These are phyloP conservation scores for Limnodromus scolopaceus DNA, from an alignment of 2,797 vertebrate genomes.

Conservation along the genomic window DNA sequence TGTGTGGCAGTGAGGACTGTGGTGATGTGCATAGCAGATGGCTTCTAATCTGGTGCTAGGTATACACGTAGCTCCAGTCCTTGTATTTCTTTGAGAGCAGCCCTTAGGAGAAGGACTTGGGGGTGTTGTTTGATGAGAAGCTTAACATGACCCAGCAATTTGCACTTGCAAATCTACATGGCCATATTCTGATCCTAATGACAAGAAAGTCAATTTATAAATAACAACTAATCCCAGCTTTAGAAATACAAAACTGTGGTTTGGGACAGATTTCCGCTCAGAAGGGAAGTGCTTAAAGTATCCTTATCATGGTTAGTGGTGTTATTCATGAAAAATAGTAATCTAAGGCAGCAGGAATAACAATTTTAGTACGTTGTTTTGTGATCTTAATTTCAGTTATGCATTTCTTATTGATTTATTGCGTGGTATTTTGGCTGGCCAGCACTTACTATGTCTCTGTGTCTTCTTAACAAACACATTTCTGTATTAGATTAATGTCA, in stretches of 20 bases:
- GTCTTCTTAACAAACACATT: not conserved
- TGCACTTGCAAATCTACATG: not conserved
- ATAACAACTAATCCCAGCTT: not conserved
- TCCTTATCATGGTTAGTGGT: not conserved
- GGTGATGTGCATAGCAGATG: accelerated
- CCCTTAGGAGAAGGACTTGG: not conserved
- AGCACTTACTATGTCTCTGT: not conserved
- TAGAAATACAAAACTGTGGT: not conserved
- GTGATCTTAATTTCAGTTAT: not conserved
- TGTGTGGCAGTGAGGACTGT: not conserved
- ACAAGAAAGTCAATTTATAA: not conserved
- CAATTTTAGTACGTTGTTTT: not conserved
- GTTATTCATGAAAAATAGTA: not conserved
- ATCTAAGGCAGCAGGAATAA: not conserved
- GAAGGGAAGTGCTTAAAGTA: not conserved
- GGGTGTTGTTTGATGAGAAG: not conserved
- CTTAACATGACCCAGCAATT: not conserved
- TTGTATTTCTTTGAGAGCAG: not conserved
- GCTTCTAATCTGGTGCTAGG: not conserved
- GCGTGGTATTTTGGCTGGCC: not conserved
- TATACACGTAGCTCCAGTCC: not conserved
- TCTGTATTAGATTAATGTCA: not conserved
- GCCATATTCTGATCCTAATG: not conserved
- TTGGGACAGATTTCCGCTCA: not conserved
- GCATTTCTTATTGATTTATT: not conserved